Evolutionary conservation across 2,888 invertebrate genomes (phyloP), one percentile per base, ranked within the genome.

Genomic region (Cistogaster globosa): DNA sequence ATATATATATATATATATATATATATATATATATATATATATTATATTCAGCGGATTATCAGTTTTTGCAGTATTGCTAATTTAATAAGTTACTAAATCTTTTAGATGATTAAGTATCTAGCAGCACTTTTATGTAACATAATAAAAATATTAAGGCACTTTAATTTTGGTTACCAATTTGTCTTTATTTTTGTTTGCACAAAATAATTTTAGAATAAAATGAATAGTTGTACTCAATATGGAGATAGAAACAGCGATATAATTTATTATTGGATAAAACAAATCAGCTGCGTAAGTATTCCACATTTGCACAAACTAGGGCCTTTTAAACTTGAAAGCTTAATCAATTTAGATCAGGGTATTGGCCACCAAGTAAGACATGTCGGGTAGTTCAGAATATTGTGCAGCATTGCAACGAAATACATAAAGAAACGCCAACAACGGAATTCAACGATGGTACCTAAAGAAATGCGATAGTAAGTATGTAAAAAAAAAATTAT

Each of bases 401-500:
- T n/a, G n/a, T n/a, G n/a, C n/a, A n/a, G n/a, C n/a, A n/a, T n/a
- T n/a, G 91, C 0, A 89, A 92, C 80, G 82, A 88, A 4, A 88
- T 91, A 2, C 89, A 88, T 14, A 88, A 85, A 11, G 88, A 91
- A 79, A 88, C 89, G 5, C 89, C 88, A 14, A 85, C 89, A 12
- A 88, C 89, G 5, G 89, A 90, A 57, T 90, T 92, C 14, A 90
- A 90, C 7, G 92, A 92, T 72, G 88, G 83, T 57, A 90, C 90
- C 80, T 90, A 89, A 65, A 88, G 89, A 22, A 88, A 88, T 68
- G 90, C 91, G 9, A 89, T 92, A 51, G 90, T 92, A 88, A 88
- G 91, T 84, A n/a, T n/a, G n/a, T n/a, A 51, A 5, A 7, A 22
- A n/a, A 57, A 11, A 7, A 0, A 4, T 20, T 7, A 32, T 22